Conservation (phyloP, 2,888 invertebrate genomes). For the Eustalomyia histrio region DNA sequence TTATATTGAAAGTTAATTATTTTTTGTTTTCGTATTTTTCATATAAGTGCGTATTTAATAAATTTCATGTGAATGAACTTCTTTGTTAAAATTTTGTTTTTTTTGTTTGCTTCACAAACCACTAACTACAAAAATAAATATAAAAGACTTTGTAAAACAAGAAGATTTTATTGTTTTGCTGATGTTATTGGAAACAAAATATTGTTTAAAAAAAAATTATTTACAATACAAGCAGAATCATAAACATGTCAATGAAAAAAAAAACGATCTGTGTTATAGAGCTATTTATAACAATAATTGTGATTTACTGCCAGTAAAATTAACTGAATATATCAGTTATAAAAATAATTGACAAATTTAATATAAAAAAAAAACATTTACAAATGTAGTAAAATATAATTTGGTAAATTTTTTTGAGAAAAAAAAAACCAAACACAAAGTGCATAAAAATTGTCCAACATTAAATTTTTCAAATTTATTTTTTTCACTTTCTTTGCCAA, state of each 20-base stretch:
- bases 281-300: too few species aligned
- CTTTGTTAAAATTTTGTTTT: slow-evolving; percentile 23
- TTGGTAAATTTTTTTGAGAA: too few species aligned
- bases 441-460: too few species aligned
- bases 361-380: too few species aligned
- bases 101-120: background rate
- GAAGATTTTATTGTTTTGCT: slow-evolving; percentile 5
- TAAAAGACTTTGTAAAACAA: background rate
- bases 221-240: background rate
- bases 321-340: too few species aligned
- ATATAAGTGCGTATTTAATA: background rate
- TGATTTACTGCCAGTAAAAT: too few species aligned
- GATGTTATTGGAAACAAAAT: background rate
- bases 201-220: background rate
- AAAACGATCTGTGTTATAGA: too few species aligned
- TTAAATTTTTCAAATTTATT: too few species aligned
- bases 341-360: too few species aligned
- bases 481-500: too few species aligned
- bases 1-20: slow-evolving; percentile 7
- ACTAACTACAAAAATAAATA: slow-evolving; percentile 45
- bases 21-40: background rate
- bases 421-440: too few species aligned
- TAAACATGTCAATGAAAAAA: background rate
- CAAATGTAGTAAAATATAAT: too few species aligned
- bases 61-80: slow-evolving; percentile 35